Evolutionary conservation across 2,113 vertebrate genomes (phyloP).

Genomic region (Colinus virginianus): DNA sequence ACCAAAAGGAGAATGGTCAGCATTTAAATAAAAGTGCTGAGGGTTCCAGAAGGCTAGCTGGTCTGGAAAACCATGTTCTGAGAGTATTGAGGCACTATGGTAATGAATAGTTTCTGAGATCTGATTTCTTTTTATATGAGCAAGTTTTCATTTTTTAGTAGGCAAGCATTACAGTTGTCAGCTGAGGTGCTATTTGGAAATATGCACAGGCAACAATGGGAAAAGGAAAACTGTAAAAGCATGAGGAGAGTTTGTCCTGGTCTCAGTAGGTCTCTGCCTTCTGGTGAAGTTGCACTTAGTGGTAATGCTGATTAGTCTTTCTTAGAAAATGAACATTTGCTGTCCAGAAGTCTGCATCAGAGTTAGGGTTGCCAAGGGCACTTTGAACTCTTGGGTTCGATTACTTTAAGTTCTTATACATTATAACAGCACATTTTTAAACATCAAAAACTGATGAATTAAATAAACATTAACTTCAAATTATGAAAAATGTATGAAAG

Average conservation of each 20-base stretch:
- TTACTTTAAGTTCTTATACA: neutral
- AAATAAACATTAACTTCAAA: neutral
- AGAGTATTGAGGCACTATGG: neutral
- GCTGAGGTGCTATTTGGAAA: neutral
- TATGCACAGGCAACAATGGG: neutral
- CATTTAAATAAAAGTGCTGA: neutral
- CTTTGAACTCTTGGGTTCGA: neutral
- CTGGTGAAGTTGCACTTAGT: neutral
- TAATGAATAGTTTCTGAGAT: neutral
- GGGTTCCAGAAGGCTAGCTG: neutral
- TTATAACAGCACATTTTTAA: neutral
- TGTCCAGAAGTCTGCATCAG: neutral
- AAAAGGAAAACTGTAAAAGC: neutral
- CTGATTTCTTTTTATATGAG: neutral
- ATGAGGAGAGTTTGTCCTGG: neutral
- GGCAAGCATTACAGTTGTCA: neutral
- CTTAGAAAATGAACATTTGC: neutral
- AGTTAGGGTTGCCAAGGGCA: neutral
- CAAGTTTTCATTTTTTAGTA: neutral
- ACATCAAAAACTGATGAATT: conserved; percentile 2
- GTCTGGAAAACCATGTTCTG: neutral
- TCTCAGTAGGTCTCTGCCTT: neutral
- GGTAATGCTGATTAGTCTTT: neutral
- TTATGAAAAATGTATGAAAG: neutral
- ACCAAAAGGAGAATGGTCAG: neutral